Percentiles rank a stretch among this genome's conserved stretches.
phyloP scores from a whole-genome alignment of 2,888 invertebrate genomes.

The Metallyticus violacea region DNA sequence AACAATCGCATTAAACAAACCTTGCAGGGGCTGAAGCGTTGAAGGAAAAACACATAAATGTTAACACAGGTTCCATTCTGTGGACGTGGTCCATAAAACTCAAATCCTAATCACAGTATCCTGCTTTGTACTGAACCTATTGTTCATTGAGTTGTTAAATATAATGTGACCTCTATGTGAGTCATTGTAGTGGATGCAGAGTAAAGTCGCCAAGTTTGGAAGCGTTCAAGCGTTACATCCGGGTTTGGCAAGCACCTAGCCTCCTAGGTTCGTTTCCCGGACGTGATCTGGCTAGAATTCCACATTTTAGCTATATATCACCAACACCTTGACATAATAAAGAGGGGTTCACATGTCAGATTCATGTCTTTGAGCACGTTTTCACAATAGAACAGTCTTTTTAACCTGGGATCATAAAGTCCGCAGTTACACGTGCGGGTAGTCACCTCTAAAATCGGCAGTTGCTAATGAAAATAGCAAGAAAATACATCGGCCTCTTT shows the following conservation, averaged over 20 bases:
- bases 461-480: no score
- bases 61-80: no score
- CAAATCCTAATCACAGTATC: no score
- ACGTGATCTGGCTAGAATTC: not conserved
- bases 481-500: no score
- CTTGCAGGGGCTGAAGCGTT: no score
- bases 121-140: not conserved
- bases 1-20: no score
- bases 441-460: not conserved
- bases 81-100: no score
- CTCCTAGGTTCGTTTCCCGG: not conserved
- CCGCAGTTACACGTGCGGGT: not conserved
- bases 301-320: not conserved
- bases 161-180: not conserved
- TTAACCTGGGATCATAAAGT: not conserved
- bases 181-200: not conserved
- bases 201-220: not conserved
- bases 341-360: not conserved
- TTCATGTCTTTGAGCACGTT: not conserved
- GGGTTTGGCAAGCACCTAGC: not conserved
- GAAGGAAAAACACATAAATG: no score
- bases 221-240: not conserved
- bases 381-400: not conserved
- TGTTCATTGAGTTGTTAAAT: not conserved
- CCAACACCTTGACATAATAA: not conserved